A percentile compares a stretch with the other conserved stretches of the same genome.
Conservation (phyloP, 92 coral and sea anemone species). For the Palythoa caribaeorum region DNA sequence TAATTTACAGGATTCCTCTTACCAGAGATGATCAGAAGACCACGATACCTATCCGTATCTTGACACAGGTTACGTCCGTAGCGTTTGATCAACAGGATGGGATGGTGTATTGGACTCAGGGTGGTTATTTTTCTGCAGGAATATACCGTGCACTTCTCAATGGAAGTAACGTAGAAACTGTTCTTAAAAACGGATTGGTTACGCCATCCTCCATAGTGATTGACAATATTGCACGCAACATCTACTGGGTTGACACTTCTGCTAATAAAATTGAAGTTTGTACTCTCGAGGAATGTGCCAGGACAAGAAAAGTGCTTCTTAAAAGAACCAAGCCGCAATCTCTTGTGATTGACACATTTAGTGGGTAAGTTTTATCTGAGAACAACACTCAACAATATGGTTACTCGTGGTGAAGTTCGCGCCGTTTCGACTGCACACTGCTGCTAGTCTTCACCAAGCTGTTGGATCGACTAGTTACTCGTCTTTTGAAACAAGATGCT, state of each 20-base stretch:
- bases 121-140: background rate
- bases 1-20: background rate
- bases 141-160: slow-evolving; percentile 19
- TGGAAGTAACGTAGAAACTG: slow-evolving; percentile 19
- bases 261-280: slow-evolving; percentile 31
- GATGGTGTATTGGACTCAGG: slow-evolving; percentile 7
- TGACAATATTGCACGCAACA: slow-evolving; percentile 35
- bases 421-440: too few species aligned
- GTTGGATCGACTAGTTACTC: too few species aligned
- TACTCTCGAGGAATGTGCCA: background rate
- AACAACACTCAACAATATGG: too few species aligned
- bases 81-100: slow-evolving; percentile 7
- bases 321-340: background rate
- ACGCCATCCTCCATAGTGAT: slow-evolving; percentile 2
- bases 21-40: background rate
- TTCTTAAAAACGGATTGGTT: background rate
- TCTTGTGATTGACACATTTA: slow-evolving; percentile 25
- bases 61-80: background rate
- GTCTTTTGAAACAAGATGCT: background rate
- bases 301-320: slow-evolving; percentile 16
- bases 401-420: too few species aligned
- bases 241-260: slow-evolving; percentile 11
- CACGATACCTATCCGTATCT: background rate
- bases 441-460: too few species aligned
- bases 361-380: slow-evolving; percentile 16